These are phyloP conservation scores for Tethea ocularis DNA, from an alignment of 2,888 invertebrate species.

Conservation along the genomic window DNA sequence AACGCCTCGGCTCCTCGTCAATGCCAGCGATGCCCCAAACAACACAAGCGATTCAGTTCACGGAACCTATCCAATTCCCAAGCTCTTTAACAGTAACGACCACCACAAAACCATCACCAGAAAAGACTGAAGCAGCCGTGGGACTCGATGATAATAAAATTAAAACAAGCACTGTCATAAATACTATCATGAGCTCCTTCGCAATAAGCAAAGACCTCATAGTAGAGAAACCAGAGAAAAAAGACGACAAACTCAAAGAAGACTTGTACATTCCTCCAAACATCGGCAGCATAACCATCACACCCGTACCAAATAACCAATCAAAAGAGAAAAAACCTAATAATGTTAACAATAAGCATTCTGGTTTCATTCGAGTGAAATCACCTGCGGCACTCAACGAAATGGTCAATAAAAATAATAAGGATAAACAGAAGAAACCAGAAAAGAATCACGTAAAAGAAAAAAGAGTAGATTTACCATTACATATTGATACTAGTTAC, in stretches of 20 bases:
- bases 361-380: conserved; percentile 69
- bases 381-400: conserved; percentile 76
- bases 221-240: conserved; percentile 59
- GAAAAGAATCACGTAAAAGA: conserved; percentile 54
- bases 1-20: conserved; percentile 51
- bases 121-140: conserved; percentile 26
- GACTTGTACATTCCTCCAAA: conserved; percentile 69
- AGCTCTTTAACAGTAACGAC: conserved; percentile 76
- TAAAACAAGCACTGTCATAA: conserved; percentile 46
- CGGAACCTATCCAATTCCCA: conserved; percentile 72
- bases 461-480: conserved; percentile 50
- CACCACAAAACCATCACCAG: conserved; percentile 40
- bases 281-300: conserved; percentile 77
- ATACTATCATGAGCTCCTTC: conserved; percentile 55
- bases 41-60: conserved; percentile 34
- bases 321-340: conserved; percentile 50
- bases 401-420: conserved; percentile 61
- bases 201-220: conserved; percentile 58
- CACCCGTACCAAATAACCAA: conserved; percentile 61
- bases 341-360: conserved; percentile 41
- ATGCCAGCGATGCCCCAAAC: conserved; percentile 22
- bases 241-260: conserved; percentile 55
- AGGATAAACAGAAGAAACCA: conserved; percentile 48
- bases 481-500: conserved; percentile 67
- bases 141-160: conserved; percentile 42